phyloP scores from a whole-genome alignment of 2,113 vertebrate genomes.

The Protobothrops flavoviridis region DNA sequence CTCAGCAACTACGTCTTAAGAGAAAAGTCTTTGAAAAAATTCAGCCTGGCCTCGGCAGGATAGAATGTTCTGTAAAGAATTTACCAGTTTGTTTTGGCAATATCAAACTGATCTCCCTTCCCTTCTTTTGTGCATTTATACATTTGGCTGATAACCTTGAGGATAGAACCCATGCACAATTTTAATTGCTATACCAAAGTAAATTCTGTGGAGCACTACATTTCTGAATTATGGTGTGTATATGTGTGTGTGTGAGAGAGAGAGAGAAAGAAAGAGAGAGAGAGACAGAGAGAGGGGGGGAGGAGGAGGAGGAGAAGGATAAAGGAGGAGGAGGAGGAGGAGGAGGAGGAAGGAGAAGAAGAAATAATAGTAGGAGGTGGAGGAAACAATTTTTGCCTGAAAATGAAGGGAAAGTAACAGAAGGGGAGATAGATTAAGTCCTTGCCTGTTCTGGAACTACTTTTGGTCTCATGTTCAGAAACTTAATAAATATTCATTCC shows the following conservation, averaged over 20 bases:
- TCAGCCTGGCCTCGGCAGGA: not conserved
- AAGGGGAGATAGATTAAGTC: not conserved
- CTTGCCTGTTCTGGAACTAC: not conserved
- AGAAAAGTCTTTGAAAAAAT: not conserved
- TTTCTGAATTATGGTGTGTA: not conserved
- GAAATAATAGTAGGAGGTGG: no score
- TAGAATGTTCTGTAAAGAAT: not conserved
- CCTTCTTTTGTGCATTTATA: no score
- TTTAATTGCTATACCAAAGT: no score
- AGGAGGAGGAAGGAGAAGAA: no score
- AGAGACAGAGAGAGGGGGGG: no score
- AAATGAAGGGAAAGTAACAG: not conserved
- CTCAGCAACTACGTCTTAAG: not conserved
- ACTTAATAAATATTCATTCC: not conserved
- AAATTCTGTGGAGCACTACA: not conserved
- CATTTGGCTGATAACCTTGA: not conserved
- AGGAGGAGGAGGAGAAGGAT: not conserved
- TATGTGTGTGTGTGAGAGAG: no score
- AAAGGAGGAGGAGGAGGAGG: no score
- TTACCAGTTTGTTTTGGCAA: not conserved
- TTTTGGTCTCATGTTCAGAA: not conserved
- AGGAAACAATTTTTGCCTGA: not conserved
- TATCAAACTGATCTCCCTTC: not conserved
- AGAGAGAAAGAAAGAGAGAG: no score
- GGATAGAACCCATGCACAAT: not conserved